These are phyloP conservation scores for Rhyacophila brunnea DNA, from an alignment of 1,140 invertebrate genomes.

Conservation along the genomic window DNA sequence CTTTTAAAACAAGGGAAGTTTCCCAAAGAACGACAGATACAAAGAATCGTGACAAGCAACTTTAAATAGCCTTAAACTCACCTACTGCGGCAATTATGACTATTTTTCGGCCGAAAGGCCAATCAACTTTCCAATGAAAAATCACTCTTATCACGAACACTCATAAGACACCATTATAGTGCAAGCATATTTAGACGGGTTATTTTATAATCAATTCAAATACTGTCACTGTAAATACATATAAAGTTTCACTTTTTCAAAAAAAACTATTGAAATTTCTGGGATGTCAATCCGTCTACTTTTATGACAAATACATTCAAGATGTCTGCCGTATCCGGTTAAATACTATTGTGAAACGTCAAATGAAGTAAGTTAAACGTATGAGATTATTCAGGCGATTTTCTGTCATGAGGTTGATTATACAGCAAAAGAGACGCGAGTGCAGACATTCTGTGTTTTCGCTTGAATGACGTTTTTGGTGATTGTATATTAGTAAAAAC, in stretches of 20 bases:
- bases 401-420: no score
- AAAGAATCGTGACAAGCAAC: slow-evolving; percentile 2
- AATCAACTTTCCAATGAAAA: slow-evolving; percentile 26
- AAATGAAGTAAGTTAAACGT: not conserved
- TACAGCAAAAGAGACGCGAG: no score
- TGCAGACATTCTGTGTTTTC: no score
- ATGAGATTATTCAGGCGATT: no score
- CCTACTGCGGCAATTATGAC: slow-evolving; percentile 17
- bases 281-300: slow-evolving; percentile 1
- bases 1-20: not conserved
- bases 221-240: slow-evolving; percentile 15
- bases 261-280: slow-evolving; percentile 1
- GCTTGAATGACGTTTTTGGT: no score
- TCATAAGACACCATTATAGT: slow-evolving; percentile 7
- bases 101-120: slow-evolving; percentile 27
- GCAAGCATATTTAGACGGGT: not conserved
- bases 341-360: slow-evolving; percentile 17
- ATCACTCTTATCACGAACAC: slow-evolving; percentile 13
- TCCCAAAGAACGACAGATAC: not conserved
- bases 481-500: no score
- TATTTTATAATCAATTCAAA: slow-evolving; percentile 5
- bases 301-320: slow-evolving; percentile 30
- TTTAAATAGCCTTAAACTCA: slow-evolving; percentile 11
- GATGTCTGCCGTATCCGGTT: slow-evolving; percentile 26
- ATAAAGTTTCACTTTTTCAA: not conserved